These are phyloP conservation scores for Cotesia chilonis DNA, from an alignment of 1,140 invertebrate species.

Conservation along the genomic window DNA sequence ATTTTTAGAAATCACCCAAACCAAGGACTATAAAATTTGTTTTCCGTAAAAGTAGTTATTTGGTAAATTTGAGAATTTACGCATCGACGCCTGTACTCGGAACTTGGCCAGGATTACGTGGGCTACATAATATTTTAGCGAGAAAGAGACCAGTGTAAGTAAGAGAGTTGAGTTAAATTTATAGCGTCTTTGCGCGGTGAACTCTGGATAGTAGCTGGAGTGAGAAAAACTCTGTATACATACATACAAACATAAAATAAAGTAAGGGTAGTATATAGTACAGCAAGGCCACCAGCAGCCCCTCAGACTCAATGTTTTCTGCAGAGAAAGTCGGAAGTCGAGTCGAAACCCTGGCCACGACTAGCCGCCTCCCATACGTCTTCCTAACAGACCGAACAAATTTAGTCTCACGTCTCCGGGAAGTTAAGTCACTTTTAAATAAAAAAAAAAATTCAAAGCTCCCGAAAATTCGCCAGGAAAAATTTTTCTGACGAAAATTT, in stretches of 20 bases:
- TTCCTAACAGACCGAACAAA: constrained; percentile 59
- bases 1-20: background rate
- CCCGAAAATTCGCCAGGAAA: background rate
- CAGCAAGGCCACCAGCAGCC: constrained; percentile 48
- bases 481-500: background rate
- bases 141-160: too few species aligned
- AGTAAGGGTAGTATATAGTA: background rate
- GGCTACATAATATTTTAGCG: constrained; percentile 29
- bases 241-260: too few species aligned
- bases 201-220: constrained; percentile 4
- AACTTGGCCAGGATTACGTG: constrained; percentile 53
- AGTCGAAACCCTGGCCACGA: constrained; percentile 59
- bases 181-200: constrained; percentile 60
- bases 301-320: constrained; percentile 66
- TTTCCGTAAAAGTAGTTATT: background rate
- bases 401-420: constrained; percentile 49
- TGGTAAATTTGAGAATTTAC: constrained; percentile 24
- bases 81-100: constrained; percentile 23
- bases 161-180: constrained; percentile 53
- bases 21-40: too few species aligned
- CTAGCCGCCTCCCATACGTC: constrained; percentile 63
- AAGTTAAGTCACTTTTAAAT: constrained; percentile 52
- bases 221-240: constrained; percentile 26
- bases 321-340: constrained; percentile 65
- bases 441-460: background rate